Evolutionary conservation across 2,113 vertebrate genomes (phyloP).

Genomic region (Rhinopomastus cyanomelas): DNA sequence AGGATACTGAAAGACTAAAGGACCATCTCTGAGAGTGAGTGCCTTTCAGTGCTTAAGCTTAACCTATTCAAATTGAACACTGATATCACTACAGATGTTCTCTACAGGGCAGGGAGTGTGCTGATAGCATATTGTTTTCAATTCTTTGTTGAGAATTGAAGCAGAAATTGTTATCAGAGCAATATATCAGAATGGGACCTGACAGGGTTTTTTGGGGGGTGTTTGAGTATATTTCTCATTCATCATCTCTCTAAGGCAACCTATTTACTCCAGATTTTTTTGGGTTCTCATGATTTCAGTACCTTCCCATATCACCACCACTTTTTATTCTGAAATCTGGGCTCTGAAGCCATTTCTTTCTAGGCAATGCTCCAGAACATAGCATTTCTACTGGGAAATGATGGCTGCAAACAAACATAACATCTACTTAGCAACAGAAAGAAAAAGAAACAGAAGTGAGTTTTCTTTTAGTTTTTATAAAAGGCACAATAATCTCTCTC

Average conservation of each 20-base stretch:
- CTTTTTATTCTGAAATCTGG: conserved; percentile 2
- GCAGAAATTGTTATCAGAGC: not conserved
- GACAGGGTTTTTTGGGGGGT: fast-evolving
- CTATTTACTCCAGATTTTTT: not conserved
- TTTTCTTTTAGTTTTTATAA: conserved; percentile 56
- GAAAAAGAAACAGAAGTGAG: conserved; percentile 46
- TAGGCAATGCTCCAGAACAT: conserved; percentile 41
- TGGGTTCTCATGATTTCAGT: not conserved
- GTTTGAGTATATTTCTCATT: not conserved
- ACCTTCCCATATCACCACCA: not conserved
- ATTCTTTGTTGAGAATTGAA: not conserved
- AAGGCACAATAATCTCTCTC: conserved; percentile 32
- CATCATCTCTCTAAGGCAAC: not conserved
- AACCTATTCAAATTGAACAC: not conserved
- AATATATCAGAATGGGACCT: not conserved
- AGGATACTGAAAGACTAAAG: not conserved
- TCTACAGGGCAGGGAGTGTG: not conserved
- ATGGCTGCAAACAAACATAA: conserved; percentile 27
- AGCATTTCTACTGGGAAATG: conserved; percentile 51
- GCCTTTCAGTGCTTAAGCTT: not conserved
- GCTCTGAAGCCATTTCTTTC: conserved; percentile 15
- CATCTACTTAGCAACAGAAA: conserved; percentile 61
- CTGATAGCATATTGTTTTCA: not conserved
- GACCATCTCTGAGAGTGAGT: not conserved
- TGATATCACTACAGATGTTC: not conserved